Base-by-base conservation (phyloP, 2,113 vertebrate species). In the Hyperoodon ampullatus region DNA sequence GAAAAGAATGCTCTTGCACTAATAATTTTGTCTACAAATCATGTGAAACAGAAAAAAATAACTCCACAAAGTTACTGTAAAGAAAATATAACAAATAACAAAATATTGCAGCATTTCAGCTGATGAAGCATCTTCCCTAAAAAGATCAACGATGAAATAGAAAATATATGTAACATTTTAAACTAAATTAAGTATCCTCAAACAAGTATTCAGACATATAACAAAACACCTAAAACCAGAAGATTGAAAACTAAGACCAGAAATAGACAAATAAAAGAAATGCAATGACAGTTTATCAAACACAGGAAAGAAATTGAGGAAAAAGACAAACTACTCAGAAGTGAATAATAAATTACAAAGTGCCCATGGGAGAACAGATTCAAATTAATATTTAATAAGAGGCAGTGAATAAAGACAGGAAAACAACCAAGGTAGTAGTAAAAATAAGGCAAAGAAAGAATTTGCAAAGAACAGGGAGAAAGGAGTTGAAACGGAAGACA, bases 221-320 rank as follows among this genome's bases (percentile, higher is more conserved):
- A 61, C 65, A 71, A 61, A 86, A 88, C 47, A 90, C 28, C 61
- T 92, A 77, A 82, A 72, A 65, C 71, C 53, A 78, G 68, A 88
- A 77, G 24, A 66, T 33, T 16, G 87, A 72, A 86, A 65, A 35
- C 14, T 81, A 44, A 74, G 30, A 90, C 78, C 63, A 93, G 26
- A 77, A 85, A 75, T 13, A 90, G 28, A 66, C 63, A 85, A 90
- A 80, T n/a, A 86, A 44, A 91, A 82, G 33, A 91, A 84, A 83
- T 82, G n/a, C 60, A 61, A 63, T 71, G 26, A 66, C 28, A 53
- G 19, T 44, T 66, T 87, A 65, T 53, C 14, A 26, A 53, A 63
- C n/a, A 24, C 74, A 26, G 26, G 39, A 44, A 53, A 66, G 10
- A 83, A 47, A 75, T 2, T 39, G 8, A 33, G 39, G 47, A n/a